phyloP scores from a whole-genome alignment of 2,797 vertebrate genomes.

The Lithobates sylvaticus region DNA sequence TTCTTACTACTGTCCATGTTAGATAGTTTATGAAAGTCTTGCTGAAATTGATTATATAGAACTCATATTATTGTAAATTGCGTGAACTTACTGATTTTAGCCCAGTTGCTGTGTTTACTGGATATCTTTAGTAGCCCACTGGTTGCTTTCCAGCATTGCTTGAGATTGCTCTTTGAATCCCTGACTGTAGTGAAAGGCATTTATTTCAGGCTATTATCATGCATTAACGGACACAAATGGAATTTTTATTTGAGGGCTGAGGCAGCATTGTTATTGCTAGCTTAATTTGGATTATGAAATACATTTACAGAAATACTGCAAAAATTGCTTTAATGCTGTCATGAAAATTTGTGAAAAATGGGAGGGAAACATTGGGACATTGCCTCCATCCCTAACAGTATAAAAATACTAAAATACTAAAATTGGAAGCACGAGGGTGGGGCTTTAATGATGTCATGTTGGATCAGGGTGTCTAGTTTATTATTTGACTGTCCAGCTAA shows the following conservation, averaged over 20 bases:
- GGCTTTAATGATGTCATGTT: not conserved
- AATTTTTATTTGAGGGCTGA: not conserved
- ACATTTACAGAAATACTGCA: not conserved
- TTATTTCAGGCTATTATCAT: not conserved
- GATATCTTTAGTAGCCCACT: not conserved
- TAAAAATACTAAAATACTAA: too few species aligned
- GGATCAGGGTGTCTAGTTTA: not conserved
- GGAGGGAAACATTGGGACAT: too few species aligned
- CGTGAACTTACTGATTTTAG: not conserved
- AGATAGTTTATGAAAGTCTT: too few species aligned
- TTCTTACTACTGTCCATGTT: too few species aligned
- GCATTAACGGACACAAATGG: not conserved
- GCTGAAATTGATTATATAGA: too few species aligned
- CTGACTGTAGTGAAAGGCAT: not conserved
- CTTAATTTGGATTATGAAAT: not conserved
- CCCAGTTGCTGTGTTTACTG: too few species aligned
- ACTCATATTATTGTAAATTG: not conserved
- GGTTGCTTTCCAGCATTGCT: not conserved
- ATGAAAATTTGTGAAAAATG: not conserved
- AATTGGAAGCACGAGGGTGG: too few species aligned
- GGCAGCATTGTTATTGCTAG: not conserved
- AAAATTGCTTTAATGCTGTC: not conserved
- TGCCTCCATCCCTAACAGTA: too few species aligned
- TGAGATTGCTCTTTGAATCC: not conserved
- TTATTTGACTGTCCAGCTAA: not conserved